These are phyloP conservation scores for Axinella damicornis DNA, from an alignment of 37 sponge, comb jelly and placozoan genomes.

Conservation along the genomic window DNA sequence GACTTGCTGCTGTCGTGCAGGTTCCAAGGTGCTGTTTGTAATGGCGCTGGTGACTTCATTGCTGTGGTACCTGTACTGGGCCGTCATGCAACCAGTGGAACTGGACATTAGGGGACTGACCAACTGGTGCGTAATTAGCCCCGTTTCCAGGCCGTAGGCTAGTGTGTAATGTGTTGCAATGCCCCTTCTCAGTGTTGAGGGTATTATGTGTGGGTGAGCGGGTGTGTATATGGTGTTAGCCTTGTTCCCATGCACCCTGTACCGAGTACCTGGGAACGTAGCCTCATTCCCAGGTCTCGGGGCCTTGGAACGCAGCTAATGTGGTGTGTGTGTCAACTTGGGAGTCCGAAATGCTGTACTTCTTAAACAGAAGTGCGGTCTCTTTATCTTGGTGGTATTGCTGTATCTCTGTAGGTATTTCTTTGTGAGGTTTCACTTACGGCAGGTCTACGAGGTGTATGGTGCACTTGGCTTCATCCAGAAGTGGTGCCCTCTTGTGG, in stretches of 20 bases:
- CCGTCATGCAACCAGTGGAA: constrained; percentile 49
- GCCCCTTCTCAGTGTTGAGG: background rate
- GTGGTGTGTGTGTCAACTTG: no score
- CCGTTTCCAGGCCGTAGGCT: background rate
- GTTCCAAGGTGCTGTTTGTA: background rate
- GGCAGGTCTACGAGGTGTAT: constrained; percentile 4
- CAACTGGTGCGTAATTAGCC: constrained; percentile 38
- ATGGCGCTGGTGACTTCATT: constrained; percentile 41
- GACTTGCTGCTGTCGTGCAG: no score
- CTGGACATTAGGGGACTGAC: constrained; percentile 27
- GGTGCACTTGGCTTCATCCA: background rate
- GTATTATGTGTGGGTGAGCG: background rate
- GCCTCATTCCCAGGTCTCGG: no score
- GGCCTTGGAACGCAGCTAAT: no score
- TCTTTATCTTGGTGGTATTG: no score
- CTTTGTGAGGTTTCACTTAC: constrained; percentile 26
- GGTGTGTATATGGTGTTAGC: background rate
- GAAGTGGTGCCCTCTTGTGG: constrained; percentile 26
- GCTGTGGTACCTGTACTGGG: constrained; percentile 47
- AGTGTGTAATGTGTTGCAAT: background rate
- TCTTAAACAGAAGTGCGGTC: no score
- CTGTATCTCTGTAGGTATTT: constrained; percentile 34
- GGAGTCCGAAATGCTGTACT: no score
- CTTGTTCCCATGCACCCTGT: background rate
- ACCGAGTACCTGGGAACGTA: no score